phyloP scores from a whole-genome alignment of 2,113 vertebrate species.

The Pluvianellus socialis region DNA sequence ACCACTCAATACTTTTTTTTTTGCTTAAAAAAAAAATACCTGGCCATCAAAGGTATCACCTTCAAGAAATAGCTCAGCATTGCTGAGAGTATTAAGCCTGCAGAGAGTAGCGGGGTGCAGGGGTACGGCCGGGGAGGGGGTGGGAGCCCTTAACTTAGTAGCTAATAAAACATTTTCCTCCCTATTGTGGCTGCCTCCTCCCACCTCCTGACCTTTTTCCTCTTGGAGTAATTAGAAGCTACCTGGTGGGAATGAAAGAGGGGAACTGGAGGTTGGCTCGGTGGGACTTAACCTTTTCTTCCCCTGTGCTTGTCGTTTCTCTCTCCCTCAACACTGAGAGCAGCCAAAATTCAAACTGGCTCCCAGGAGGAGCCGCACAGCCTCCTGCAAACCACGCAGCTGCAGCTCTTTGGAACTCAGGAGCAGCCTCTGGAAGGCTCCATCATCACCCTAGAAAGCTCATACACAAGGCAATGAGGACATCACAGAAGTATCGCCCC shows the following conservation, averaged over 20 bases:
- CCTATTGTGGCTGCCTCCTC: not conserved
- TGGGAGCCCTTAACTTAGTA: not conserved
- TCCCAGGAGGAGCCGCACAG: not conserved
- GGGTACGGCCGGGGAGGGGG: not conserved
- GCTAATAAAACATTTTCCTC: conserved; percentile 37
- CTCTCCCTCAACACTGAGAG: not conserved
- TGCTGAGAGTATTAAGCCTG: not conserved
- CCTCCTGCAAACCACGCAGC: not conserved
- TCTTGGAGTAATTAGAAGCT: conserved; percentile 15
- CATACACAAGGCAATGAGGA: rapidly evolving
- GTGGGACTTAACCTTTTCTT: not conserved
- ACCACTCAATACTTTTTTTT: too few relatives aligned
- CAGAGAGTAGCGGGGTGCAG: not conserved
- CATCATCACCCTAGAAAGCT: rapidly evolving
- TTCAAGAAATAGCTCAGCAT: not conserved
- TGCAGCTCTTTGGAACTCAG: not conserved
- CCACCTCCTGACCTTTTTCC: conserved; percentile 18
- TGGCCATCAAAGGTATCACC: not conserved
- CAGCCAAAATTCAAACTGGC: not conserved
- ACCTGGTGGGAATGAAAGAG: not conserved
- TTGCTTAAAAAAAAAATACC: not conserved
- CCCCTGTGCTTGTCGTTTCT: not conserved
- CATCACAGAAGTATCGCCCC: not conserved
- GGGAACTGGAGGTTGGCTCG: not conserved
- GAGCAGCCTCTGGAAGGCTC: not conserved